Percentiles rank a stretch among this genome's conserved stretches.
Conservation (phyloP, 2,888 invertebrate species). For the Drosophila mercatorum region DNA sequence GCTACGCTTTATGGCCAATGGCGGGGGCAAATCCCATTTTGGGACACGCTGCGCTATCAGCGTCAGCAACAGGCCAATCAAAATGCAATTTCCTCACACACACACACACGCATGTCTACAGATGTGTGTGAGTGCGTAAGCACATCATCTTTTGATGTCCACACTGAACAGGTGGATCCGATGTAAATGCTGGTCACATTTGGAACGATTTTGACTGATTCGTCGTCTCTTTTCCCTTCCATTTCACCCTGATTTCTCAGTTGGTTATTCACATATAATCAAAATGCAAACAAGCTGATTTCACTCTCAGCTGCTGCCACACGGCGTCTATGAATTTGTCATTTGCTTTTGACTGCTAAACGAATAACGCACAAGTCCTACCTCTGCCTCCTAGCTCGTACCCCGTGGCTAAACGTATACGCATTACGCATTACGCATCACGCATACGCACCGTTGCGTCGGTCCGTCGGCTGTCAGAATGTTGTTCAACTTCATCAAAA, state of each 20-base stretch:
- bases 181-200: constrained; percentile 26
- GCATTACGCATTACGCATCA: constrained; percentile 34
- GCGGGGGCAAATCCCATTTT: constrained; percentile 14
- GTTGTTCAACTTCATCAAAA: constrained; percentile 73
- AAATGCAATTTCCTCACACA: constrained; percentile 72
- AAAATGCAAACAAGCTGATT: constrained; percentile 77
- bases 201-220: constrained; percentile 31
- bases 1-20: constrained; percentile 44
- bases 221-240: neutral
- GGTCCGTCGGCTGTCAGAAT: constrained; percentile 42
- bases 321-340: constrained; percentile 74
- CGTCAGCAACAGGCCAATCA: constrained; percentile 68
- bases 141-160: constrained; percentile 48
- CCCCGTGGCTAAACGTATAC: neutral
- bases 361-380: constrained; percentile 33
- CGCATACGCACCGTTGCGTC: constrained; percentile 69
- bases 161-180: constrained; percentile 30
- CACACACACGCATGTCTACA: neutral
- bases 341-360: constrained; percentile 59
- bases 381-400: neutral
- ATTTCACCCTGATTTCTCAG: constrained; percentile 6
- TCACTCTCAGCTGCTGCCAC: constrained; percentile 40
- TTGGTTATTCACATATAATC: constrained; percentile 61
- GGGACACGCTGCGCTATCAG: constrained; percentile 63
- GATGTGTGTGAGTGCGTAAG: constrained; percentile 10